Evolutionary conservation across 2,113 vertebrate genomes (phyloP).

Genomic region (Pituophis catenifer): DNA sequence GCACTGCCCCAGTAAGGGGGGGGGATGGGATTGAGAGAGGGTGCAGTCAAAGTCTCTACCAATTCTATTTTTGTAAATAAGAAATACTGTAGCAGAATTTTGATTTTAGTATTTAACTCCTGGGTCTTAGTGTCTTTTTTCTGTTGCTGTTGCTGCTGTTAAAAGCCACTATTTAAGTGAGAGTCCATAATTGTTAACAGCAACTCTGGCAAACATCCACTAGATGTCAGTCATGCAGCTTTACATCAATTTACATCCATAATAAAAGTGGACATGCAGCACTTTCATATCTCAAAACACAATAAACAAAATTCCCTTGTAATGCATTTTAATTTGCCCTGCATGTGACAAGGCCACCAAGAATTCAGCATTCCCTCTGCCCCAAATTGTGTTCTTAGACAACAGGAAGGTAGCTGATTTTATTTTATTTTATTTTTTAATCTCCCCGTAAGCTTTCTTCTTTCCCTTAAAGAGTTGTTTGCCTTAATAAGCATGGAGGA

Average conservation of each 20-base stretch:
- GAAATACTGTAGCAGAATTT: background rate
- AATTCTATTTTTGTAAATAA: background rate
- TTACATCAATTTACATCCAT: constrained; percentile 48
- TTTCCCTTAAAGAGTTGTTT: background rate
- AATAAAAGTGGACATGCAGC: constrained; percentile 10
- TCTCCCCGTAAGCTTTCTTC: background rate
- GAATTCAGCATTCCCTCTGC: background rate
- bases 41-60: background rate
- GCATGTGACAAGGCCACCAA: background rate
- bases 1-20: background rate
- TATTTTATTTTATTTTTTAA: background rate
- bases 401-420: background rate
- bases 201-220: constrained; percentile 58
- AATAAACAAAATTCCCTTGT: background rate
- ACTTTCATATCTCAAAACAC: constrained; percentile 20
- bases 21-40: background rate
- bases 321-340: background rate
- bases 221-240: constrained; percentile 64
- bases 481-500: background rate
- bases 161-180: background rate
- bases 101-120: background rate
- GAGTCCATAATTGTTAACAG: background rate
- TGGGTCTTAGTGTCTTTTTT: background rate
- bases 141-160: background rate
- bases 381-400: background rate